Conservation (phyloP, 1,140 invertebrate genomes). For the Trinorchestia longiramus region DNA sequence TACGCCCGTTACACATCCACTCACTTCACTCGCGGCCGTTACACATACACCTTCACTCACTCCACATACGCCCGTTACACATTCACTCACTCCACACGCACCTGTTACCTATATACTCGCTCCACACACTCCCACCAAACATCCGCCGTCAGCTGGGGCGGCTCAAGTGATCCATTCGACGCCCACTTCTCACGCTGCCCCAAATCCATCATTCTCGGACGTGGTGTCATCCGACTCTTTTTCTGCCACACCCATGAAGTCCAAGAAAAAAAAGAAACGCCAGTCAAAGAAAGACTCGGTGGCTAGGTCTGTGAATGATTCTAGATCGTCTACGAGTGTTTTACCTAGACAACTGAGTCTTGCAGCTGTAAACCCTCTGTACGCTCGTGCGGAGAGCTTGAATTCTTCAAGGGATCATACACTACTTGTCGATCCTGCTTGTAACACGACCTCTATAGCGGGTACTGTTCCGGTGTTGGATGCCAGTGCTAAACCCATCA, state of each 20-base stretch:
- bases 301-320: background rate
- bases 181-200: background rate
- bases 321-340: background rate
- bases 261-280: constrained; percentile 14
- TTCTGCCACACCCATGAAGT: background rate
- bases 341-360: background rate
- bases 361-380: background rate
- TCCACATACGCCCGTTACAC: background rate
- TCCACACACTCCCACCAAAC: background rate
- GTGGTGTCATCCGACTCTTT: background rate
- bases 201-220: background rate
- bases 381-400: background rate
- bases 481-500: background rate
- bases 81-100: background rate
- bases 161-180: background rate
- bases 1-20: too few species aligned
- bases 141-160: background rate
- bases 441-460: background rate
- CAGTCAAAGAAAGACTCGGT: background rate
- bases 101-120: background rate
- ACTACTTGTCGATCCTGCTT: background rate
- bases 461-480: background rate
- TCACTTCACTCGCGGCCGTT: too few species aligned
- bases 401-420: background rate
- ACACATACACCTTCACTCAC: too few species aligned